Conservation (phyloP, 2,797 vertebrate species). For the Sebastolobus altivelis region DNA sequence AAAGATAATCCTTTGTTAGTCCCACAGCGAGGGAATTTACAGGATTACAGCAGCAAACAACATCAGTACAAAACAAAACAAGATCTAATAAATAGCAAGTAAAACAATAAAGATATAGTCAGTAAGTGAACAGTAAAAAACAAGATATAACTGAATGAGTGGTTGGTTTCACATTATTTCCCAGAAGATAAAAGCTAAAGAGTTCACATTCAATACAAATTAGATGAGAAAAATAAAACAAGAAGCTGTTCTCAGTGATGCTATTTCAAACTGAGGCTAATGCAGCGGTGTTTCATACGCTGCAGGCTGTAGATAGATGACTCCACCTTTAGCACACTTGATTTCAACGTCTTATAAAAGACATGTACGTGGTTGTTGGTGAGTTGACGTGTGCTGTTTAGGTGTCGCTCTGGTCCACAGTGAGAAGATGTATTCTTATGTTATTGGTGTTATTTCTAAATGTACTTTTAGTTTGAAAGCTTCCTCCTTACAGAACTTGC, state of each 20-base stretch:
- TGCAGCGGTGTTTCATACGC: background rate
- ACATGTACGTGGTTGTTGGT: background rate
- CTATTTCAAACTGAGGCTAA: background rate
- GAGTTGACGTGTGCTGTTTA: background rate
- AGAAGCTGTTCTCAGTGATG: background rate
- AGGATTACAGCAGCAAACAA: too few species aligned
- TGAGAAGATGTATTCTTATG: background rate
- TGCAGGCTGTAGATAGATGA: constrained; percentile 6
- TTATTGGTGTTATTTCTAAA: background rate
- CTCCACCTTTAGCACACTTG: background rate
- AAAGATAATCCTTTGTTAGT: too few species aligned
- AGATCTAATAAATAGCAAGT: too few species aligned
- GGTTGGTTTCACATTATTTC: too few species aligned
- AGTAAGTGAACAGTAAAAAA: too few species aligned
- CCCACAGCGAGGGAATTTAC: too few species aligned
- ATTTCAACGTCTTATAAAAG: background rate
- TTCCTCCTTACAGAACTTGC: background rate
- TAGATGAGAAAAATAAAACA: constrained; percentile 1
- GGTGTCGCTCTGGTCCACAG: background rate
- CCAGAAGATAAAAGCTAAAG: background rate
- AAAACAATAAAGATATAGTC: too few species aligned
- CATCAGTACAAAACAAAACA: too few species aligned
- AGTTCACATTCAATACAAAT: constrained; percentile 2
- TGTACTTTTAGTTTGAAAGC: background rate
- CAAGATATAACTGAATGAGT: too few species aligned